A percentile compares a stretch with the other conserved stretches of the same genome.
Conservation (phyloP, 2,797 vertebrate species). For the Sebastes iracundus region DNA sequence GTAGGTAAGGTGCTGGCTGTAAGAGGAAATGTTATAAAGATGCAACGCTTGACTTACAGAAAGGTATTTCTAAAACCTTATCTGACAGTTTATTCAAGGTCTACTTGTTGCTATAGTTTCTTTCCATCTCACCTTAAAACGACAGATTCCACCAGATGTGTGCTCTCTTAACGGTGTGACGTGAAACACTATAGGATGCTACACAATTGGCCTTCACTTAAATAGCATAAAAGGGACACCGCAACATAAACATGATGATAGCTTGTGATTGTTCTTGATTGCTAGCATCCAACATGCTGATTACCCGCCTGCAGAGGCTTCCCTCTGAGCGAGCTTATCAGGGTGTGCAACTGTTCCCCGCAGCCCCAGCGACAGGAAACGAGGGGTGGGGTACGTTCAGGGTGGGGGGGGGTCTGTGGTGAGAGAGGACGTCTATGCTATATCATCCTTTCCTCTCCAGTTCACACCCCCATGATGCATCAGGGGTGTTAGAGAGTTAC, state of each 20-base stretch:
- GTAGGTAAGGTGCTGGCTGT: background rate
- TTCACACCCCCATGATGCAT: background rate
- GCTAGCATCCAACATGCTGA: slow-evolving; percentile 72
- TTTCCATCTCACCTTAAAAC: background rate
- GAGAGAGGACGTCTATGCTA: slow-evolving; percentile 6
- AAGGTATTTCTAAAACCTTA: background rate
- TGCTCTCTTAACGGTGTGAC: background rate
- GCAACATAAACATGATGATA: slow-evolving; percentile 72
- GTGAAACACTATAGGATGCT: background rate
- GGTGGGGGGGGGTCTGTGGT: background rate
- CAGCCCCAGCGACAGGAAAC: slow-evolving; percentile 76
- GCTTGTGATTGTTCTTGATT: slow-evolving; percentile 81
- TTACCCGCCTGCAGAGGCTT: slow-evolving; percentile 69
- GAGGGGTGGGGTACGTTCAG: slow-evolving; percentile 51
- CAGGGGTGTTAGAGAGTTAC: background rate
- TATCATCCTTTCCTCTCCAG: slow-evolving; percentile 25
- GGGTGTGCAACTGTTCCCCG: slow-evolving; percentile 71
- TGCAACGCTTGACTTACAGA: background rate
- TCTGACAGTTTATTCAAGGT: background rate
- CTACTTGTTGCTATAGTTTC: background rate
- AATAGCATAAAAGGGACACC: slow-evolving; percentile 35
- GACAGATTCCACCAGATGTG: background rate
- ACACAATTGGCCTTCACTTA: slow-evolving; percentile 17
- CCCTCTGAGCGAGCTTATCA: slow-evolving; percentile 80
- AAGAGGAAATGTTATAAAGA: background rate